Evolutionary conservation across 1,140 invertebrate species (phyloP), one percentile per base, ranked within the genome.

Genomic region (Neodiprion pinetum): DNA sequence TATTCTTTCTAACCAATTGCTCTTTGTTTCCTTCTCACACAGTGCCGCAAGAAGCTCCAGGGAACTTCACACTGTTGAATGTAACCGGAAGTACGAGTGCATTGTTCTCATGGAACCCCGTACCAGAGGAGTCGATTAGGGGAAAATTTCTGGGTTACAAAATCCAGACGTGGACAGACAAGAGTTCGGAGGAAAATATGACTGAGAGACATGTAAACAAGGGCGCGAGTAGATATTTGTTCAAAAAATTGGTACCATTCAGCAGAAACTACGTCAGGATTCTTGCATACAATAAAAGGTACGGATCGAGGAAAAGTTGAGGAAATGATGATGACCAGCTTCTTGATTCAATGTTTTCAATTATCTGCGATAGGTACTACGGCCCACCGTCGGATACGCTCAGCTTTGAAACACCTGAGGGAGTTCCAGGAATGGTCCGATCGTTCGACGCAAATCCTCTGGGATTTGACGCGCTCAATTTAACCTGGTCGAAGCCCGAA

Each of bases 131-230:
- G 68, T 93, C 94, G 1, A 92, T 98, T 0, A 89, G 92, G 28
- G 97, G 97, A n/a, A 94, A 98, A 85, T 97, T 99, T 85, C 94
- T 94, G 81, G 97, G 97, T 11, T 99, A 99, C 86, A 98, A 98
- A 87, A 96, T 99, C 72, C 95, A 97, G 87, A 97, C 95, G 1
- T 98, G 97, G 97, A 96, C 94, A 7, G 95, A 96, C n/a, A 89
- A 86, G 71, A 95, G 95, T 67, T 92, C 93, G 50, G 92, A 94
- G 80, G 92, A 94, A 74, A 91, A 91, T 9, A 88, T 93, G 67
- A 90, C 94, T 71, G 96, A 97, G 86, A 94, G 96, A 67, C 91
- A 95, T 68, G 91, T 96, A 14, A 93, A 92, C 80, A 92, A 92
- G 1, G 93, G 94, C 80, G 92, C 91, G 0, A 95, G 93, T 1